A percentile compares a stretch with the other conserved stretches of the same genome.
phyloP scores from a whole-genome alignment of 2,113 vertebrate species.

The Pipra filicauda region DNA sequence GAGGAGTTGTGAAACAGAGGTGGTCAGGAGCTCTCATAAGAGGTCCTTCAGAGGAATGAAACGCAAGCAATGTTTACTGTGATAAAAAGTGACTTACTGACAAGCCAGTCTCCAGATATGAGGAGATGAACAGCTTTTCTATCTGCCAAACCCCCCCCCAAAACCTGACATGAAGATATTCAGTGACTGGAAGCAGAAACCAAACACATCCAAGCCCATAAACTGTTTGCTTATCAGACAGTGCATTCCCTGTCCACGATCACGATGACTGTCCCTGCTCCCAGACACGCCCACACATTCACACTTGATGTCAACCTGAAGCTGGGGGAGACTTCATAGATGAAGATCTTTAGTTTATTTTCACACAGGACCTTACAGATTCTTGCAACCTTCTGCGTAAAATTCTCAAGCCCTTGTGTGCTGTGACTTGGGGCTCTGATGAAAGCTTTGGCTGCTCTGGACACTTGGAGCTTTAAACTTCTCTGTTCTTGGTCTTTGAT shows the following conservation, averaged over 20 bases:
- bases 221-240: neutral
- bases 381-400: neutral
- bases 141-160: too few species aligned
- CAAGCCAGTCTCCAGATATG: neutral
- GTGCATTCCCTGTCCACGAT: neutral
- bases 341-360: neutral
- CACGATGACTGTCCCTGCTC: neutral
- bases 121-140: neutral
- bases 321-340: too few species aligned
- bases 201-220: neutral
- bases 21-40: neutral
- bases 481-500: rapidly evolving
- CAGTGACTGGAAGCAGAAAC: neutral
- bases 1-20: neutral
- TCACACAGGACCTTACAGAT: neutral
- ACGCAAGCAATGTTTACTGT: neutral
- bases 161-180: neutral
- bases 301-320: neutral
- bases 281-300: neutral
- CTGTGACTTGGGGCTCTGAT: neutral
- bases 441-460: neutral
- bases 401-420: neutral
- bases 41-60: neutral
- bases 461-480: neutral
- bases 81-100: neutral